A percentile compares a stretch with the other conserved stretches of the same genome.
Evolutionary conservation across 2,113 vertebrate genomes (phyloP).

Genomic region (Pardalotus punctatus): DNA sequence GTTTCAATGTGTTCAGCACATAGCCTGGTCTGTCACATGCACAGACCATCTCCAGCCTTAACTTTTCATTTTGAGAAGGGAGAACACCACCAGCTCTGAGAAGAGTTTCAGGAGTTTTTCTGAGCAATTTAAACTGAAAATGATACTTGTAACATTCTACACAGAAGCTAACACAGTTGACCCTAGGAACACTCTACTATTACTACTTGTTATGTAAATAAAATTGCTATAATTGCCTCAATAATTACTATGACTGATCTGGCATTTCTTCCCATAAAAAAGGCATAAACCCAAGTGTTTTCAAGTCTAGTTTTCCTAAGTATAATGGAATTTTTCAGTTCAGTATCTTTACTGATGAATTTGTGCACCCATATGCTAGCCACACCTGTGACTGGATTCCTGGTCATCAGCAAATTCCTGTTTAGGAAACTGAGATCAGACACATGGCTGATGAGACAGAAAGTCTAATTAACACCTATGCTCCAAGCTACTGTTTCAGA

Average conservation of each 20-base stretch:
- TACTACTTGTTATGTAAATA: neutral
- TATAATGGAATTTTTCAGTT: neutral
- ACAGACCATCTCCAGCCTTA: neutral
- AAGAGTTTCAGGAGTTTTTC: neutral
- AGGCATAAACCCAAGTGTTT: neutral
- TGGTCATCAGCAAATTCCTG: neutral
- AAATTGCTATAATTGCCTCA: neutral
- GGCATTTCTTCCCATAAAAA: neutral
- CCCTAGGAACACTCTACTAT: neutral
- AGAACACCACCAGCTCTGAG: neutral
- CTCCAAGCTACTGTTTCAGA: neutral
- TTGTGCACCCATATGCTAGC: neutral
- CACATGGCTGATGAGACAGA: neutral
- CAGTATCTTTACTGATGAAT: neutral
- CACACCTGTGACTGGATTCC: neutral
- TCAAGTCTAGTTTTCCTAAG: neutral
- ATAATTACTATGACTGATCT: neutral
- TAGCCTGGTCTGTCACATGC: neutral
- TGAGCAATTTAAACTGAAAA: neutral
- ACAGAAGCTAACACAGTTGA: neutral
- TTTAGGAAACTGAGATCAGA: neutral
- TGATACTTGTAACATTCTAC: neutral
- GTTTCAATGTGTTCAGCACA: neutral
- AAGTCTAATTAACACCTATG: neutral
- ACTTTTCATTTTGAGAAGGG: neutral